Percentiles rank a stretch among this genome's conserved stretches.
Conservation (phyloP, 1,140 invertebrate genomes). For the Lerema accius region DNA sequence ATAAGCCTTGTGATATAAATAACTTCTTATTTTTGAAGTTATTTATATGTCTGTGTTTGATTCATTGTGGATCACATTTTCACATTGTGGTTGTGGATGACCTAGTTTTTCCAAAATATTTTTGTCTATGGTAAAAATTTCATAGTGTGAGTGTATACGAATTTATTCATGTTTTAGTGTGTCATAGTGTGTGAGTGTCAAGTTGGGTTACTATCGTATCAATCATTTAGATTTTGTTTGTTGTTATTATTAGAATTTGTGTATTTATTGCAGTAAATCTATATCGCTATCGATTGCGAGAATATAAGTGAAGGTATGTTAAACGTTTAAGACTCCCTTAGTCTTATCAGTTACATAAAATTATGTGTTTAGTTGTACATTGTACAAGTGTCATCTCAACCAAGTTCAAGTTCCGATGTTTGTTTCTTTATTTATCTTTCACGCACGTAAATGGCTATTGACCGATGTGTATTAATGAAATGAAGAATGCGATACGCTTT, state of each 20-base stretch:
- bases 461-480: background rate
- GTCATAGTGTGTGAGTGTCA: background rate
- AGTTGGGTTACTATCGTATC: constrained; percentile 47
- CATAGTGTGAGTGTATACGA: constrained; percentile 41
- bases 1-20: too few relatives aligned
- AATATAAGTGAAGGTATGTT: constrained; percentile 25
- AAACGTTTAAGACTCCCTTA: background rate
- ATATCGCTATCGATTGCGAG: background rate
- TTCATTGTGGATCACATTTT: too few relatives aligned
- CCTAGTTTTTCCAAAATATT: background rate
- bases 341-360: background rate
- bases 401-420: constrained; percentile 33
- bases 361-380: constrained; percentile 2
- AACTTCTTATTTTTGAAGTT: too few relatives aligned
- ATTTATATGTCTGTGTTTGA: too few relatives aligned
- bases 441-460: background rate
- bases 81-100: background rate
- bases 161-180: background rate
- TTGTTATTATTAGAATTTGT: constrained; percentile 53
- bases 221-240: constrained; percentile 61
- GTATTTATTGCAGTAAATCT: constrained; percentile 24
- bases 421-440: constrained; percentile 22
- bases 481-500: background rate
- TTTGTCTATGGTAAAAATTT: constrained; percentile 40
- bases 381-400: constrained; percentile 5